Evolutionary conservation across 2,113 vertebrate genomes (phyloP).

Genomic region (Antechinus stuartii): DNA sequence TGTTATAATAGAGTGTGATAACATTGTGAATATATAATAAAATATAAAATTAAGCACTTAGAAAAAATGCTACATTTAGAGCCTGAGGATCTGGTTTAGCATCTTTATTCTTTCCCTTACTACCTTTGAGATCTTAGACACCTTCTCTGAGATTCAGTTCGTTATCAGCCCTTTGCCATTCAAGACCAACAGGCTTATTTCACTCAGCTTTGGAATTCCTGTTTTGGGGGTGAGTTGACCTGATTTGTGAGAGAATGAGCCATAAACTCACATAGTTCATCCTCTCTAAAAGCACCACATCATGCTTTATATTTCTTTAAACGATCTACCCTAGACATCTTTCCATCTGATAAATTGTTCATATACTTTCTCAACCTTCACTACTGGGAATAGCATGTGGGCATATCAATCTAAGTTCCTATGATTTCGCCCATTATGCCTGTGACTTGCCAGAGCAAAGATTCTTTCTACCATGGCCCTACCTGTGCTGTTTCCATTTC

Average conservation of each 20-base stretch:
- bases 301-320: neutral
- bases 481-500: neutral
- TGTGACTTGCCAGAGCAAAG: neutral
- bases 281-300: neutral
- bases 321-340: neutral
- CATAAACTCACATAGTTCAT: neutral
- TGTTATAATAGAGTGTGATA: constrained; percentile 53
- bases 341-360: neutral
- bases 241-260: neutral
- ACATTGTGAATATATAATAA: constrained; percentile 53
- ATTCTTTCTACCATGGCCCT: neutral
- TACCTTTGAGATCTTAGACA: neutral
- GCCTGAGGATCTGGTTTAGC: neutral
- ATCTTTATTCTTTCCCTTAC: neutral
- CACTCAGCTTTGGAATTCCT: neutral
- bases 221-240: neutral
- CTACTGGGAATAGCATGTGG: neutral
- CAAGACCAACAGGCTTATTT: neutral
- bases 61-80: neutral
- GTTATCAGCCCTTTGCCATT: neutral
- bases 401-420: neutral
- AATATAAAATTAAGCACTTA: constrained; percentile 27
- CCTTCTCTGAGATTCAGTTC: neutral
- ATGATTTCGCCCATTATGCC: neutral
- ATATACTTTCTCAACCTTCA: neutral